A percentile compares a stretch with the other conserved stretches of the same genome.
Conservation (phyloP, 2,113 vertebrate species). For the Eulemur macaco region DNA sequence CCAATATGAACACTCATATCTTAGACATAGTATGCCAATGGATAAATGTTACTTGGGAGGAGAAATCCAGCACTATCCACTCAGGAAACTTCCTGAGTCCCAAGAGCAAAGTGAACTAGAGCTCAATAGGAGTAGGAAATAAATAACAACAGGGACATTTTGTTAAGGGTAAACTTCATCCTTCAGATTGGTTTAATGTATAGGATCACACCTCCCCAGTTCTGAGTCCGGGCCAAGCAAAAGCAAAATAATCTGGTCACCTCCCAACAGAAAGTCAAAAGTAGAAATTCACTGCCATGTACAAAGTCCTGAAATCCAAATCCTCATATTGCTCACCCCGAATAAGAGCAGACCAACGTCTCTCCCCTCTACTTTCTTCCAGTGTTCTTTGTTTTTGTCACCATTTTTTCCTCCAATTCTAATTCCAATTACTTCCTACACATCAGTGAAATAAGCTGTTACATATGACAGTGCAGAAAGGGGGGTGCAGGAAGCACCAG, state of each 20-base stretch:
- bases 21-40: conserved; percentile 24
- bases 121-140: not conserved
- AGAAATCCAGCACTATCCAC: not conserved
- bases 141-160: not conserved
- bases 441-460: not conserved
- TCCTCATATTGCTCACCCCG: not conserved
- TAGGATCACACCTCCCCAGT: not conserved
- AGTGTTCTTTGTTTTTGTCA: not conserved
- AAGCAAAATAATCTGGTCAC: not conserved
- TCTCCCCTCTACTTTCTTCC: not conserved
- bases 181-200: not conserved
- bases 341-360: not conserved
- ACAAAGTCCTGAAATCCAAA: not conserved
- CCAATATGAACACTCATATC: not conserved
- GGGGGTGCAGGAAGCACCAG: not conserved
- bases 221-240: not conserved
- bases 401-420: not conserved
- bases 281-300: not conserved
- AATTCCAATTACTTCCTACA: not conserved
- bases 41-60: not conserved
- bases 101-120: not conserved
- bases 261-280: not conserved
- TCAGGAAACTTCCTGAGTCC: not conserved
- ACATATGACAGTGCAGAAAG: not conserved
- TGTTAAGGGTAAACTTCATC: not conserved